A percentile compares a stretch with the other conserved stretches of the same genome.
Evolutionary conservation across 2,888 invertebrate genomes (phyloP).

Genomic region (Criorhina ranunculi): DNA sequence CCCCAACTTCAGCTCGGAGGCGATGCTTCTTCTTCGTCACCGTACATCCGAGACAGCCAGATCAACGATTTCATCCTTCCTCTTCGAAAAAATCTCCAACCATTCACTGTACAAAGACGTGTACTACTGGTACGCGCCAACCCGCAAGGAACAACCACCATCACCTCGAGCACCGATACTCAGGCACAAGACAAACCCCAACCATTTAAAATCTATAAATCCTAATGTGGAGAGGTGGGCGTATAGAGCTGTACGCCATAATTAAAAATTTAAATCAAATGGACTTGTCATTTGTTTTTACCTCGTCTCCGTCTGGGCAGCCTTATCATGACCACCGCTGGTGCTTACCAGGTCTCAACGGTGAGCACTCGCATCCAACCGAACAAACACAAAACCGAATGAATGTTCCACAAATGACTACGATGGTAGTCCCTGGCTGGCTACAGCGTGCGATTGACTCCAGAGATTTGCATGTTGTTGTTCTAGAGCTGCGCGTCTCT

Average conservation of each 20-base stretch:
- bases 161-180: conserved; percentile 40
- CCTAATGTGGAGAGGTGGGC: conserved; percentile 78
- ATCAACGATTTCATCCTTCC: conserved; percentile 66
- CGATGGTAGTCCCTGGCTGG: conserved; percentile 51
- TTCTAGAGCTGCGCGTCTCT: conserved; percentile 42
- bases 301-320: conserved; percentile 63
- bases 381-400: conserved; percentile 63
- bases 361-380: conserved; percentile 61
- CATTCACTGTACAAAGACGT: conserved; percentile 27
- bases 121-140: conserved; percentile 57
- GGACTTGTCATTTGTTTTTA: conserved; percentile 79
- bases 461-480: conserved; percentile 73
- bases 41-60: conserved; percentile 55
- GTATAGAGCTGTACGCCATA: conserved; percentile 79
- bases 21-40: conserved; percentile 72
- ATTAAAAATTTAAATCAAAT: conserved; percentile 80
- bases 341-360: conserved; percentile 64
- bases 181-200: conserved; percentile 70
- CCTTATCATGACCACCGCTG: conserved; percentile 76
- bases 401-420: conserved; percentile 76
- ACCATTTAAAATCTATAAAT: conserved; percentile 78
- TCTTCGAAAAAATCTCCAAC: background rate
- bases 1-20: conserved; percentile 32
- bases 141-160: conserved; percentile 21
- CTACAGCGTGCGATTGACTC: conserved; percentile 66